phyloP scores from a whole-genome alignment of 2,888 invertebrate genomes.

The Leptodirus hochenwartii region DNA sequence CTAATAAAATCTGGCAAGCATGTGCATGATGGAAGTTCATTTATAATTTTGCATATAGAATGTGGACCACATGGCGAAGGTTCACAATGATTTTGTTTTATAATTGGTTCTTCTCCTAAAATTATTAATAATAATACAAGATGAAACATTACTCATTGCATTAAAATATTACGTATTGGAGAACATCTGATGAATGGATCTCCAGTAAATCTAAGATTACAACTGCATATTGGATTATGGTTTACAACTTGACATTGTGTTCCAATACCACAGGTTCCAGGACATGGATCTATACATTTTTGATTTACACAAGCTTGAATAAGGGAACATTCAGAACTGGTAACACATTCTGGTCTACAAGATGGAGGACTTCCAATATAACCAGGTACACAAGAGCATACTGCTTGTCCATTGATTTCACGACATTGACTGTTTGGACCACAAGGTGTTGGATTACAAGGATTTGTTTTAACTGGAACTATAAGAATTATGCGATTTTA shows the following conservation, averaged over 20 bases:
- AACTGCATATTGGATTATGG: slow-evolving; percentile 65
- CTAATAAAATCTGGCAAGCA: slow-evolving; percentile 49
- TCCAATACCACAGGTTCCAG: slow-evolving; percentile 58
- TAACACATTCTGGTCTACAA: slow-evolving; percentile 59
- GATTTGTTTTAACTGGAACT: slow-evolving; percentile 32
- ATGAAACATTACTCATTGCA: no score
- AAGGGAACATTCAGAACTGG: slow-evolving; percentile 55
- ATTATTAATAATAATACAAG: no score
- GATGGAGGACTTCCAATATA: slow-evolving; percentile 60
- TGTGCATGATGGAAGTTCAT: slow-evolving; percentile 54
- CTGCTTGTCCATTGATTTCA: slow-evolving; percentile 51
- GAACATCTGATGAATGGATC: slow-evolving; percentile 64
- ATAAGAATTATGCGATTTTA: not conserved
- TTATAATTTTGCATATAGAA: slow-evolving; percentile 47
- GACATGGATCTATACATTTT: slow-evolving; percentile 68
- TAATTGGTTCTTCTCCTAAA: no score
- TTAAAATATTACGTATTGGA: slow-evolving; percentile 24
- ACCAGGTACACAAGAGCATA: slow-evolving; percentile 50
- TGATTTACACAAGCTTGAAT: slow-evolving; percentile 60
- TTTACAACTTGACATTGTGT: slow-evolving; percentile 62
- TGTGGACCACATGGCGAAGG: slow-evolving; percentile 72
- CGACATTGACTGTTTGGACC: slow-evolving; percentile 65
- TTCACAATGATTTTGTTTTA: slow-evolving; percentile 58
- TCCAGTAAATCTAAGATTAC: slow-evolving; percentile 47
- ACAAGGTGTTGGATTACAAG: slow-evolving; percentile 55